Percentiles rank a stretch among this genome's conserved stretches.
These are phyloP conservation scores for Pseudopodoces humilis DNA, from an alignment of 2,113 vertebrate species.

Conservation along the genomic window DNA sequence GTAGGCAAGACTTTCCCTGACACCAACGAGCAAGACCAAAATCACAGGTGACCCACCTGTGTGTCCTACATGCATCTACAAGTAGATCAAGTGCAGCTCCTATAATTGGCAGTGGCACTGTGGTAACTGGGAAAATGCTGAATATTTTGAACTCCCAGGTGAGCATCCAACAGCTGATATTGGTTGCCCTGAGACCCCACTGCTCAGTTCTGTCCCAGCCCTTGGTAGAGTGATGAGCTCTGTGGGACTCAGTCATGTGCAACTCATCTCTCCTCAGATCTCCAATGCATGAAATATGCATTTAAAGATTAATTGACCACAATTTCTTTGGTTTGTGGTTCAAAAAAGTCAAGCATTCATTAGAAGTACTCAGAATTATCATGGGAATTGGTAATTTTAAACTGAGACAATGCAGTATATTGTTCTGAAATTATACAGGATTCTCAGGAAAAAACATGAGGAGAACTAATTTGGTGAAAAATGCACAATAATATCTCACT, in stretches of 20 bases:
- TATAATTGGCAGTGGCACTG: neutral
- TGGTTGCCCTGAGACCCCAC: neutral
- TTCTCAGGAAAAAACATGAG: neutral
- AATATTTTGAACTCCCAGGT: neutral
- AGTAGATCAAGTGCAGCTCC: neutral
- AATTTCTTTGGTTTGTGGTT: neutral
- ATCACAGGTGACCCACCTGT: neutral
- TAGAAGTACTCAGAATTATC: neutral
- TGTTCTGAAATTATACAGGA: neutral
- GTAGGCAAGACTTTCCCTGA: neutral
- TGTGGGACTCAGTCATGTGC: neutral
- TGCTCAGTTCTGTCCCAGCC: neutral
- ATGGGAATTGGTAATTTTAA: neutral
- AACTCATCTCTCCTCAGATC: neutral
- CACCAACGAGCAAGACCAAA: neutral
- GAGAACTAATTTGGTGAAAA: neutral
- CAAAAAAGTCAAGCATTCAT: neutral
- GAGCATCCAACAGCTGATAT: neutral
- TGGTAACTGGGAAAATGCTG: neutral
- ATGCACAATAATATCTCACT: neutral
- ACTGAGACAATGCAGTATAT: neutral
- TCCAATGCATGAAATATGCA: neutral
- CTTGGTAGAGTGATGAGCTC: neutral
- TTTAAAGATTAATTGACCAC: neutral
- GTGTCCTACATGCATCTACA: neutral